Base-by-base conservation (phyloP, 2,888 invertebrate genomes). In the Panorpa germanica region DNA sequence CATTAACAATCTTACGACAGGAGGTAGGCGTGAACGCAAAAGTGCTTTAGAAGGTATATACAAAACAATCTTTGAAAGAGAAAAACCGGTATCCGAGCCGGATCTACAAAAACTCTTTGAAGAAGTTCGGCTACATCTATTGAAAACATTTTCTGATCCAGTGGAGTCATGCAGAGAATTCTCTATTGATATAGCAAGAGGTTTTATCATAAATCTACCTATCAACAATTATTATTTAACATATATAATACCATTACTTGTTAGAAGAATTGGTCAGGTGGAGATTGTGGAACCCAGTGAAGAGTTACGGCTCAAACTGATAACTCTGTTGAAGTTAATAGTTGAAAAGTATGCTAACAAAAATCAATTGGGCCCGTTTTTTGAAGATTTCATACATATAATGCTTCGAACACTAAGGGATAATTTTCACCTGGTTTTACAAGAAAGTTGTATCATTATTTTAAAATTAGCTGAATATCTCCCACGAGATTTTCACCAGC, bases 361-460 rank as follows among this genome's bases (percentile, higher is more conserved):
- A 6, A 61, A 61, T 19, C 58, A 66, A 28, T 49, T 80, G 9
- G 57, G 61, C 32, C 62, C 71, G 1, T 82, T 77, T 47, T 57
- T 78, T n/a, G 71, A 75, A 41, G 82, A 86, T 44, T 61, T 77
- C 23, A 61, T 78, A 0, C 65, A 58, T 39, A 77, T 90, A 43
- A 52, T 88, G 16, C 57, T 63, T 17, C 72, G 72, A 45, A 72
- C 75, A 0, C 61, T 80, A 2, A 57, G 64, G 1, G 90, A 91
- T 53, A 70, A 72, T 15, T 85, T 66, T 53, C 76, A 85, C 3
- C 69, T 74, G 40, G 75, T 90, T 1, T 83, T 82, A 49, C 68
- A 75, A 41, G 69, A 70, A 41, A 74, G 77, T 23, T 85, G 83
- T 48, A 57, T 61, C 34, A 73, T 77, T 41, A 65, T 81, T 24